Base-by-base conservation (phyloP, 2,888 invertebrate genomes). In the Leucoptera coffeella region DNA sequence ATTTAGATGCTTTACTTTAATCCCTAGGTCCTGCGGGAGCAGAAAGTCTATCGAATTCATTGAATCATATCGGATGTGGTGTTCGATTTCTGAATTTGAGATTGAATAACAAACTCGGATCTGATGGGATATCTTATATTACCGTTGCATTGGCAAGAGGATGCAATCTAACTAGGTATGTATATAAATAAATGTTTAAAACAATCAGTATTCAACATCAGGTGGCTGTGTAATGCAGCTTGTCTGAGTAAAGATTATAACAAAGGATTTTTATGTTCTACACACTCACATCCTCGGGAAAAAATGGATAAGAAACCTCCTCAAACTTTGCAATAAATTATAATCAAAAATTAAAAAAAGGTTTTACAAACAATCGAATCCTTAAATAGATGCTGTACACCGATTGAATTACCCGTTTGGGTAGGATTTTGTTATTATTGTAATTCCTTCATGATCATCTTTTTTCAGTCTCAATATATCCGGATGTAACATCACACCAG, bases 121-220 rank as follows among this genome's bases (percentile, higher is more conserved):
- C 69, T 10, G 58, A 59, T 33, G 72, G 72, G 10, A 48, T 67
- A 14, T 60, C 67, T 6, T 55, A 61, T 32, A 43, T 71, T 19
- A 62, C 71, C 20, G 62, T 69, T 5, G 52, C 72, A 13, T 38
- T 72, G 31, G 67, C 67, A 31, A 56, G 69, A 45, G 72, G 72
- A 30, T 69, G 71, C 34, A 65, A 64, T 35, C 47, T 72, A 9
- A 65, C 50, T n/a, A n/a, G n/a, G n/a, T n/a, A n/a, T n/a, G n/a
- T n/a, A n/a, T n/a, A n/a, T n/a, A n/a, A n/a, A n/a, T n/a, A n/a
- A n/a, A n/a, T n/a, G n/a, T n/a, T n/a, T n/a, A n/a, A n/a, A n/a
- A n/a, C n/a, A n/a, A n/a, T n/a, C n/a, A n/a, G n/a, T n/a, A n/a
- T n/a, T n/a, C n/a, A n/a, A n/a, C n/a, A n/a, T n/a, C n/a, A n/a